Base-by-base conservation (phyloP, 2,888 invertebrate genomes). In the Chalcis sispes region DNA sequence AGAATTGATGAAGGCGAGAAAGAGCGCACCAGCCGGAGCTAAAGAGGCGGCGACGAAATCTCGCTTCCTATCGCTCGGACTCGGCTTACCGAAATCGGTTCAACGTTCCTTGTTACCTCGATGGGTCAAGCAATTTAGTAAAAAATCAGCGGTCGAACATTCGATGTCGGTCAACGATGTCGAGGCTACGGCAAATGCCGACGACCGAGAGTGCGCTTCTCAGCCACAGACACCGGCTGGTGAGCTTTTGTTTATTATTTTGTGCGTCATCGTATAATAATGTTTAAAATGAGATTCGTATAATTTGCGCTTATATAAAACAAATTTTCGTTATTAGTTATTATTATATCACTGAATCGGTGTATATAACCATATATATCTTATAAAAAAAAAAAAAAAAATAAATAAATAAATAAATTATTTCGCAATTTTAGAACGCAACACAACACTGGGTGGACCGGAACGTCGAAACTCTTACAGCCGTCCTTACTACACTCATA, bases 1-100 rank as follows among this genome's bases (percentile, higher is more conserved):
- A 83, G 91, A 91, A 82, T 83, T 91, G 36, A 87, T 87, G 76
- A 85, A 85, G 15, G 78, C 78, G 3, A 32, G 32, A 0, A 81
- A 79, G 25, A 80, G 77, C 48, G 79, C 70, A 18, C 75, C 79
- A 1, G 71, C 78, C 2, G 70, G 72, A 10, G 72, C 73, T 5
- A 67, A 69, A 10, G 76, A 65, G 15, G 64, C 79, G 0, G 75
- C 65, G 1, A 69, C 80, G 0, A 88, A 85, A 58, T 81, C 85
- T 0, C 82, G 83, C n/a, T 85, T 88, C 70, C 82, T 86, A 0
- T 83, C 82, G 13, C 69, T 88, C 2, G 80, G 84, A 25, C 59
- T 77, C 4, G 69, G 58, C 0, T 75, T 86, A 0, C 82, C 87
- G 0, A 84, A 84, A 58, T 84, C 85, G 0, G 84, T 86, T 8